phyloP scores from a whole-genome alignment of 2,113 vertebrate genomes.

The Nycticebus coucang region DNA sequence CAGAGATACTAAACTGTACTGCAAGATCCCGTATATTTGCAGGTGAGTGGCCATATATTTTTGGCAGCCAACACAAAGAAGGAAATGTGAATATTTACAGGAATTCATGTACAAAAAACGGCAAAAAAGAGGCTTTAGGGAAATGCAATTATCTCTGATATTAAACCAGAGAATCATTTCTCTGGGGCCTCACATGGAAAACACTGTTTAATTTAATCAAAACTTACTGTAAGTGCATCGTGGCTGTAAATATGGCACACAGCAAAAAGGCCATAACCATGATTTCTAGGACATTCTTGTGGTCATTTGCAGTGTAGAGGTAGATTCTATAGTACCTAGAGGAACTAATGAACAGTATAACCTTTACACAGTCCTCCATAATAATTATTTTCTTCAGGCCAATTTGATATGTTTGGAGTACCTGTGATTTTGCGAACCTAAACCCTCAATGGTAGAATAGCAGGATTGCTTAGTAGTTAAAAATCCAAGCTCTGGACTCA shows the following conservation, averaged over 20 bases:
- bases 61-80: constrained; percentile 47
- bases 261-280: not conserved
- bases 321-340: not conserved
- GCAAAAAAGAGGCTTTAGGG: not conserved
- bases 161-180: constrained; percentile 12
- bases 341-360: not conserved
- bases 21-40: not conserved
- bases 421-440: not conserved
- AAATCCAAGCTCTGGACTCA: not conserved
- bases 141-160: constrained; percentile 51
- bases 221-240: not conserved
- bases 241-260: not conserved
- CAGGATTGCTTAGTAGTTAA: not conserved
- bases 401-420: not conserved
- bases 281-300: not conserved
- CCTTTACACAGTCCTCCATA: not conserved
- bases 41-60: not conserved
- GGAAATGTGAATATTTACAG: constrained; percentile 2
- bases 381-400: not conserved
- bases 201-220: constrained; percentile 57
- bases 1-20: not conserved
- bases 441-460: not conserved
- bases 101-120: not conserved
- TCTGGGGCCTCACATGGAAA: constrained; percentile 25
- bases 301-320: constrained; percentile 34